These are phyloP conservation scores for Eudyptes chrysolophus DNA, from an alignment of 2,113 vertebrate genomes.

Conservation along the genomic window DNA sequence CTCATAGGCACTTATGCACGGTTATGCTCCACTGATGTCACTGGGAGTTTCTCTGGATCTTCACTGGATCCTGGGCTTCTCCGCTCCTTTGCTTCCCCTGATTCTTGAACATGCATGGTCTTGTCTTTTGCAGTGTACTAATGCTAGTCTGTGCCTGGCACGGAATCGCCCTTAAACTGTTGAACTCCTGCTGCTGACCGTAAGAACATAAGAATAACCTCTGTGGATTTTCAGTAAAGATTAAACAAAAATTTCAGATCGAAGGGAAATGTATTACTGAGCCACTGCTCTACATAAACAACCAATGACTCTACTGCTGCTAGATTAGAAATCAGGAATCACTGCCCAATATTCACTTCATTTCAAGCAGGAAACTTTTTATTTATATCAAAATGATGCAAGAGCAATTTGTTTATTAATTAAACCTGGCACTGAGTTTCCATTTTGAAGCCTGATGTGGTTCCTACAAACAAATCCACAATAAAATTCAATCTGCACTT, in stretches of 20 bases:
- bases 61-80: neutral
- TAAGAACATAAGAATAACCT: neutral
- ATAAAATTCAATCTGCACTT: neutral
- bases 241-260: neutral
- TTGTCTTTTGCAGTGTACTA: neutral
- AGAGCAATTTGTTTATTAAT: neutral
- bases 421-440: neutral
- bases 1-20: neutral
- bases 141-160: neutral
- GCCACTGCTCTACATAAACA: neutral
- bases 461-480: neutral
- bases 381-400: neutral
- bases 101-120: fast-evolving
- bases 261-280: neutral
- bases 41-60: neutral
- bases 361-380: neutral
- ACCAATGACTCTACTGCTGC: neutral
- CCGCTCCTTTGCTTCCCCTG: neutral
- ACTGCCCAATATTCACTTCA: neutral
- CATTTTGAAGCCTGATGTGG: neutral
- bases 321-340: neutral
- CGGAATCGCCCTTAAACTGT: neutral
- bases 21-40: neutral
- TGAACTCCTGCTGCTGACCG: neutral
- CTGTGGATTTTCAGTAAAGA: neutral